These are phyloP conservation scores for Excalfactoria chinensis DNA, from an alignment of 2,113 vertebrate genomes.

Conservation along the genomic window DNA sequence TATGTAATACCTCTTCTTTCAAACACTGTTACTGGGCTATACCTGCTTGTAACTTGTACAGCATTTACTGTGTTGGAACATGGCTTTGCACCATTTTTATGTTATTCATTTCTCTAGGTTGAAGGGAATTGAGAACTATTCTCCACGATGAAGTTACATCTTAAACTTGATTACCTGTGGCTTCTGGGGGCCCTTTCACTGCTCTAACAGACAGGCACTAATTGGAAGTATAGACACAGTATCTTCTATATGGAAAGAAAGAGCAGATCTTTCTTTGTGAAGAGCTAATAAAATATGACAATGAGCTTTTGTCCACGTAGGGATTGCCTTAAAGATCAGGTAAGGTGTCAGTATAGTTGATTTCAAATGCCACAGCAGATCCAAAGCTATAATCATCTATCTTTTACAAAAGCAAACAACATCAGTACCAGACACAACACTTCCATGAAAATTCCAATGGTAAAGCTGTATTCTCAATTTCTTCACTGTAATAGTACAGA, in stretches of 20 bases:
- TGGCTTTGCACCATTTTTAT: neutral
- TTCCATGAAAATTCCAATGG: neutral
- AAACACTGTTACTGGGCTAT: neutral
- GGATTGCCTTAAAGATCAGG: neutral
- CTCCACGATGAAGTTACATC: neutral
- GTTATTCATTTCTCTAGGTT: neutral
- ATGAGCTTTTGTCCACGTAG: neutral
- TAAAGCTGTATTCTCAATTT: neutral
- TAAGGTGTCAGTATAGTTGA: neutral
- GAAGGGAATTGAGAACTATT: neutral
- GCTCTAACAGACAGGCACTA: neutral
- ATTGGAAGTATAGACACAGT: neutral
- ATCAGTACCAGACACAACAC: neutral
- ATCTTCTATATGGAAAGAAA: neutral
- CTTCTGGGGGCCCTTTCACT: neutral
- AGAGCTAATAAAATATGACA: neutral
- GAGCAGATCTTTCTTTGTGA: neutral
- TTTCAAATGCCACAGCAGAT: conserved; percentile 9
- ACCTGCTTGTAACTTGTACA: neutral
- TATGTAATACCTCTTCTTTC: neutral
- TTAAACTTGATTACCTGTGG: neutral
- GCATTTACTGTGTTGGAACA: neutral
- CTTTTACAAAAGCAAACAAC: neutral
- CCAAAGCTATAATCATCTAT: neutral
- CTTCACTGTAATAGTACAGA: neutral